Percentiles rank a stretch among this genome's conserved stretches.
phyloP scores from a whole-genome alignment of 2,113 vertebrate species.

The Serilophus lunatus region DNA sequence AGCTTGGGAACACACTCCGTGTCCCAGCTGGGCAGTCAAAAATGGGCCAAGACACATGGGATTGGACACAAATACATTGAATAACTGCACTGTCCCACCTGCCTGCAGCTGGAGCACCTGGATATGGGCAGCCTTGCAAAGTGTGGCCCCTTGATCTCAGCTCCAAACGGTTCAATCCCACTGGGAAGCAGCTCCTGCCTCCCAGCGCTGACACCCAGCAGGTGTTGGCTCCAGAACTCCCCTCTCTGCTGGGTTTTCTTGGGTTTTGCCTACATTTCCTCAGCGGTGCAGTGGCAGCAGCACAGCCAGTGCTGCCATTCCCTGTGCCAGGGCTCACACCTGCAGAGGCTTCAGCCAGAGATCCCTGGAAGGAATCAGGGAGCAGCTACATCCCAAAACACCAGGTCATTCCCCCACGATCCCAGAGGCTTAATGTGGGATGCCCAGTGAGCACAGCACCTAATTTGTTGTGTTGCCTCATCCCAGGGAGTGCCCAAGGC shows the following conservation, averaged over 20 bases:
- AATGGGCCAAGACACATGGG: rapidly evolving
- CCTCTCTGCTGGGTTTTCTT: not conserved
- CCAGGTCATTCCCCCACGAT: not conserved
- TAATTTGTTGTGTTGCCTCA: not conserved
- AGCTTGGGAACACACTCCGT: rapidly evolving
- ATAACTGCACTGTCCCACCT: rapidly evolving
- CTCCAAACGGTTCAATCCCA: not conserved
- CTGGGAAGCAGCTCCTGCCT: not conserved
- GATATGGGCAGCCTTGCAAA: not conserved
- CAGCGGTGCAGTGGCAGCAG: not conserved
- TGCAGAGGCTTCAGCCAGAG: not conserved
- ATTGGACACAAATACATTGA: not conserved
- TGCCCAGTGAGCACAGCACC: not conserved
- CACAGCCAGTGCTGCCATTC: not conserved
- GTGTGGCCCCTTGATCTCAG: rapidly evolving
- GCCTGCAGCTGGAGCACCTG: not conserved
- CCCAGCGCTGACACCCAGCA: not conserved
- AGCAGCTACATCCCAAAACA: not conserved
- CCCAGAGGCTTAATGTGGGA: rapidly evolving
- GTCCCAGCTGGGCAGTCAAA: rapidly evolving
- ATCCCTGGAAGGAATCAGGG: not conserved
- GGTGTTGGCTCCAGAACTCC: not conserved
- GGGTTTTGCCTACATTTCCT: not conserved
- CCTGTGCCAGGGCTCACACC: not conserved
- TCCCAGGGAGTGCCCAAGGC: not conserved